Conservation (phyloP, 2,888 invertebrate genomes). For the Macrosoma leucophasiata region DNA sequence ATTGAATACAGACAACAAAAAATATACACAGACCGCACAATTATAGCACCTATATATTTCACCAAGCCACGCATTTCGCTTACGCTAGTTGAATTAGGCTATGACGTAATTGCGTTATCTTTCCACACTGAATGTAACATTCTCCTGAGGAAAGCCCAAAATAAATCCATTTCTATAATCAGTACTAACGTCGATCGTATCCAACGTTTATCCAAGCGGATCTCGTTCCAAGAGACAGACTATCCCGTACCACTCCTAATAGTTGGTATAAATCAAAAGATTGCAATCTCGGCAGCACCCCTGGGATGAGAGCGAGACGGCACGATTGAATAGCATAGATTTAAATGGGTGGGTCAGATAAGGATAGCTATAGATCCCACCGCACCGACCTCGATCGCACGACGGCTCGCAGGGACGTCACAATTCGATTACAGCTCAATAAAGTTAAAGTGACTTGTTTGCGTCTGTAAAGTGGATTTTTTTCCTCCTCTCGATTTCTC, state of each 20-base stretch:
- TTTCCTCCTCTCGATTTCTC: slow-evolving; percentile 62
- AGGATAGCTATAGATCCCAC: slow-evolving; percentile 67
- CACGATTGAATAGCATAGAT: slow-evolving; percentile 76
- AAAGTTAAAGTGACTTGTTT: slow-evolving; percentile 76
- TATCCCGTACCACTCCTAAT: slow-evolving; percentile 71
- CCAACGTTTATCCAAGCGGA: slow-evolving; percentile 57
- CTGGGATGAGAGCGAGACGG: slow-evolving; percentile 73
- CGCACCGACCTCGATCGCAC: slow-evolving; percentile 49
- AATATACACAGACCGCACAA: no score
- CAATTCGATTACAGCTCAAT: slow-evolving; percentile 76
- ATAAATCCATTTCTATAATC: slow-evolving; percentile 65
- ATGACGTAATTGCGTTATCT: no score
- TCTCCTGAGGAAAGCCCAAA: slow-evolving; percentile 33
- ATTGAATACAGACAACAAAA: no score
- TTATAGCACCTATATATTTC: no score
- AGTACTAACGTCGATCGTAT: slow-evolving; percentile 65
- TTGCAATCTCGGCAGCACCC: slow-evolving; percentile 74
- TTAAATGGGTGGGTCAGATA: slow-evolving; percentile 73
- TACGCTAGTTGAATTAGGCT: no score
- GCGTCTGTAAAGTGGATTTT: slow-evolving; percentile 74
- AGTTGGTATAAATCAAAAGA: slow-evolving; percentile 77
- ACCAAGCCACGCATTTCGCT: no score
- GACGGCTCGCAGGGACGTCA: slow-evolving; percentile 67
- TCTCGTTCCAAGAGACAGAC: slow-evolving; percentile 65
- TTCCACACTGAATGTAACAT: slow-evolving; percentile 15